Evolutionary conservation across 2,113 vertebrate genomes (phyloP), one percentile per base, ranked within the genome.

Genomic region (Laterallus jamaicensis): DNA sequence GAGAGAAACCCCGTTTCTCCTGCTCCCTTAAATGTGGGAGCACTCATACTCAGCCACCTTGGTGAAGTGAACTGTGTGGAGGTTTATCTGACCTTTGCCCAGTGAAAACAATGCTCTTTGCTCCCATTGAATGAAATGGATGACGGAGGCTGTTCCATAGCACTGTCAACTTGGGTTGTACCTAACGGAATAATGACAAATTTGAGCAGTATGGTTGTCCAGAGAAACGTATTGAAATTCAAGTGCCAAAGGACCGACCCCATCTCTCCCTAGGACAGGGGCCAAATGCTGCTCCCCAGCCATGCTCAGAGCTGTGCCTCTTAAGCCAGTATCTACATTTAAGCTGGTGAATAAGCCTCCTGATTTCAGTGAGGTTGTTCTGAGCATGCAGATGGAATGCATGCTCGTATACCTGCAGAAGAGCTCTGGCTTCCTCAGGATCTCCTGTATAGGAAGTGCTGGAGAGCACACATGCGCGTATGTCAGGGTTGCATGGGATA

Each of bases 381-480:
- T 20, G 54, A 40, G 50, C 37, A 5, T 1, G 2, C 31, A 39
- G 49, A 5, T 56, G 39, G 66, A 63, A 50, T 3, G 17, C 6
- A 1, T 1, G 14, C 59, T 60, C 16, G 4, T 7, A n/a, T 10
- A 11, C 26, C 18, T 52, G 70, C 21, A 52, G 56, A 24, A 26
- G 29, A 21, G 28, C 29, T 56, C 16, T 20, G 11, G 1, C 60
- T 68, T 67, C n/a, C 11, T 10, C 14, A 52, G 16, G 26, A 35
- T n/a, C 12, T 73, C 20, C 19, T 11, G 2, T 0, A 20, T 31
- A 28, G 15, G 7, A 66, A 35, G 28, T 15, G 55, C 19, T 0
- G 1, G 25, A 37, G 37, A n/a, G 50, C n/a, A 4, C 0, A 0
- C 11, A 22, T 4, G 1, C 0, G 6, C 3, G 8, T 14, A 2